Evolutionary conservation across 2,113 vertebrate genomes (phyloP).

Genomic region (Anser cygnoides): DNA sequence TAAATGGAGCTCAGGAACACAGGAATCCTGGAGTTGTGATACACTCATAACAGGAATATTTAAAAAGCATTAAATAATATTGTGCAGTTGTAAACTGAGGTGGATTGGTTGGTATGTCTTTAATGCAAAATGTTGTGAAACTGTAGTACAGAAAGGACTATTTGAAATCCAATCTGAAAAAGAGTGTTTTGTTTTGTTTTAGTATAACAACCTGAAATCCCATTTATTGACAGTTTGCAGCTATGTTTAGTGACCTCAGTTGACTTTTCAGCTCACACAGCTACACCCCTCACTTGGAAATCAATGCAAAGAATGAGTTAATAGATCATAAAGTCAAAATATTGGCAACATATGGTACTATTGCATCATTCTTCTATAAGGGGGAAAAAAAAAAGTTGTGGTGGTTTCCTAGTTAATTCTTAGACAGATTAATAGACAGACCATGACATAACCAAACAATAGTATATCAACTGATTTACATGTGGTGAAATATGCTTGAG

Average conservation of each 20-base stretch:
- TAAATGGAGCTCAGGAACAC: slow-evolving; percentile 11
- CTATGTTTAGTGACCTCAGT: background rate
- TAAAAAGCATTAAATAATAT: slow-evolving; percentile 4
- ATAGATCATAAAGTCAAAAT: background rate
- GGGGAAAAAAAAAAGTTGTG: background rate
- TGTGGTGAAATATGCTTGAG: background rate
- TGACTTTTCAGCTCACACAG: background rate
- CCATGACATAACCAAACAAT: background rate
- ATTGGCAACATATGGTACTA: background rate
- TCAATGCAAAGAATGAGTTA: background rate
- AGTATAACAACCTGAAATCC: background rate
- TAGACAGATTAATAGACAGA: background rate
- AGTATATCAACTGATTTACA: background rate
- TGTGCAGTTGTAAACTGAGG: background rate
- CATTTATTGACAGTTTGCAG: background rate
- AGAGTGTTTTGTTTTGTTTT: background rate
- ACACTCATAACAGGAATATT: background rate
- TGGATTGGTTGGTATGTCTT: background rate
- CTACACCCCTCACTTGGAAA: background rate
- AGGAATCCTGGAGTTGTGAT: background rate
- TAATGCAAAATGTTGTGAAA: background rate
- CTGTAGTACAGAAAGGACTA: background rate
- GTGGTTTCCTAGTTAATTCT: background rate
- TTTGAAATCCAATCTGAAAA: background rate
- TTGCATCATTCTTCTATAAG: background rate